Evolutionary conservation across 2,888 invertebrate species (phyloP).

Genomic region (Amphipyra tragopoginis): DNA sequence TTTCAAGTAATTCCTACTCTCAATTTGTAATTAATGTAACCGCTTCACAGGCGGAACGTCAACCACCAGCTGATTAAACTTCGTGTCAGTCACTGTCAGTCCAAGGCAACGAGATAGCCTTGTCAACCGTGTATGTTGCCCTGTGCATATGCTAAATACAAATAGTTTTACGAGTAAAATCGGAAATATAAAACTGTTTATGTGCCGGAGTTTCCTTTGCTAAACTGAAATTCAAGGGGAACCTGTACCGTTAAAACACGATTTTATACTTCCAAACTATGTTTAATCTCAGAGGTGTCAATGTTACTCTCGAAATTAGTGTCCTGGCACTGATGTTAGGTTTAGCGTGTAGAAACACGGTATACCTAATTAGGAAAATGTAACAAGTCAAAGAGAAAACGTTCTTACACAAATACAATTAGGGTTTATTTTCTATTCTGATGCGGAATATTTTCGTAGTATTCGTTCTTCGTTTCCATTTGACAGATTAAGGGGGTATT

Average conservation of each 20-base stretch:
- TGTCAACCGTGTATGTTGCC: constrained; percentile 25
- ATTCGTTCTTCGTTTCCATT: too few relatives aligned
- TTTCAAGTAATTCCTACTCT: constrained; percentile 29
- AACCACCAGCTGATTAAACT: constrained; percentile 51
- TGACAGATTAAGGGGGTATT: too few relatives aligned
- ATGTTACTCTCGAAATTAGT: too few relatives aligned
- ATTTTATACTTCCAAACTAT: too few relatives aligned
- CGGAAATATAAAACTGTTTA: constrained; percentile 35
- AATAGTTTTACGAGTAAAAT: constrained; percentile 33
- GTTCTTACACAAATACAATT: too few relatives aligned
- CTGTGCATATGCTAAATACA: constrained; percentile 16
- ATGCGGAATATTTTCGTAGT: too few relatives aligned
- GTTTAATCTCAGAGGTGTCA: too few relatives aligned
- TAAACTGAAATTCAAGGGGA: constrained; percentile 4
- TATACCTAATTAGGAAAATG: too few relatives aligned
- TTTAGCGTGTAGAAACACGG: too few relatives aligned
- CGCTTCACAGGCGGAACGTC: constrained; percentile 17
- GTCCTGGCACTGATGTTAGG: too few relatives aligned
- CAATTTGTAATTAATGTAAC: constrained; percentile 41
- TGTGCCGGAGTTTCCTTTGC: constrained; percentile 23
- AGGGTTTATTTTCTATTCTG: too few relatives aligned
- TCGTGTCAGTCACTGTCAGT: constrained; percentile 47
- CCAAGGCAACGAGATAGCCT: constrained; percentile 29
- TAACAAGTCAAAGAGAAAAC: too few relatives aligned
- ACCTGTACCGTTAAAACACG: not conserved